Evolutionary conservation across 2,888 invertebrate species (phyloP), one percentile per base, ranked within the genome.

Genomic region (Callosobruchus maculatus): DNA sequence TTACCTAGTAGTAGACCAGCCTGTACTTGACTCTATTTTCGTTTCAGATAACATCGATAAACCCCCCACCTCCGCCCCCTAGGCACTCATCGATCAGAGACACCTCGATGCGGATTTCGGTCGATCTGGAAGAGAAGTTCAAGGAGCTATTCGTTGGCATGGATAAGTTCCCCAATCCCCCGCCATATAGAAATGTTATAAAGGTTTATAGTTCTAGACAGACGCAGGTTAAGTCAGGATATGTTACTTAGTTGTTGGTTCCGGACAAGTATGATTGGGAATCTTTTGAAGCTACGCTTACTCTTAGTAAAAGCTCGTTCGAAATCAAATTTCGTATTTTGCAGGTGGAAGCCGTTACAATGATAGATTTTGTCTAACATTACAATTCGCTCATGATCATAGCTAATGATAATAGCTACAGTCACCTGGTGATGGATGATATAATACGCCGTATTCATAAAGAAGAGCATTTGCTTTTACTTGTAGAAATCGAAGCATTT

Each of bases 151-250:
- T 95, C 88, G 90, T 89, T 78, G 86, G 90, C 20, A 84, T 90
- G 1, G 86, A 88, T 74, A 88, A 88, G 79, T 93, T 95, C 86
- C 94, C 95, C 9, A 87, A 88, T 22, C 95, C 95, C 13, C 92
- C 92, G 80, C 90, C 91, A 74, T 94, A 92, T 87, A 88, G 89
- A 79, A 90, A 91, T 81, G 88, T 92, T 82, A 86, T 89, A 68
- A 94, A 94, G 87, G 89, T 91, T 71, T 93, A 93, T 89, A 91
- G 91, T 87, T 92, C 92, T 86, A 90, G 90, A 86, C 89, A 88
- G 85, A 90, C 90, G 90, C 72, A 72, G 66, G 72, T 74, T 68
- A 75, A 73, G 72, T 70, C 76, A 72, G 74, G 75, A 71, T 71
- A 68, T 68, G 68, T 72, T 71, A 69, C 72, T 74, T 76, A 68